A percentile compares a stretch with the other conserved stretches of the same genome.
Evolutionary conservation across 2,888 invertebrate species (phyloP).

Genomic region (Leptinotarsa juncta): DNA sequence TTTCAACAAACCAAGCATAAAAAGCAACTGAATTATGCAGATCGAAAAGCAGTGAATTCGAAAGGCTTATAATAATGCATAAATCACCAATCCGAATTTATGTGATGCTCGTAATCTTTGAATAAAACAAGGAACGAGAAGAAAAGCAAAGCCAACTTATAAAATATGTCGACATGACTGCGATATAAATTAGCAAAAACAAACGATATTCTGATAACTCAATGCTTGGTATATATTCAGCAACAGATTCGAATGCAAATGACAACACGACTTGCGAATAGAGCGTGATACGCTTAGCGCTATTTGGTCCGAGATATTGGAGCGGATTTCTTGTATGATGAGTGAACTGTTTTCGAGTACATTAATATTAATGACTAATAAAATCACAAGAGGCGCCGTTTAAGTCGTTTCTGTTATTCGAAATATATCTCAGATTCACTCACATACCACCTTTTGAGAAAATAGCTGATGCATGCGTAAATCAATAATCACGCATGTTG

Average conservation of each 20-base stretch:
- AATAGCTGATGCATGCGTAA: too few species aligned
- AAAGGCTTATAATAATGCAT: slow-evolving; percentile 46
- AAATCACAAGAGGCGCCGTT: neutral
- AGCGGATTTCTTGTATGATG: slow-evolving; percentile 44
- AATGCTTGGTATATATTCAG: slow-evolving; percentile 57
- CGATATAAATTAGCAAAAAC: slow-evolving; percentile 56
- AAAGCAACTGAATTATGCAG: slow-evolving; percentile 39
- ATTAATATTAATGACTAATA: slow-evolving; percentile 23
- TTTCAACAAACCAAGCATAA: slow-evolving; percentile 36
- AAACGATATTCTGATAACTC: slow-evolving; percentile 59
- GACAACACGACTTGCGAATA: slow-evolving; percentile 55
- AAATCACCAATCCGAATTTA: slow-evolving; percentile 46
- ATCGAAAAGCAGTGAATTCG: slow-evolving; percentile 41
- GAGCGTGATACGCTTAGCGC: slow-evolving; percentile 57
- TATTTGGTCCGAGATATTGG: slow-evolving; percentile 46
- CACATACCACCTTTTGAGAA: neutral
- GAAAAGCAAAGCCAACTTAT: slow-evolving; percentile 46
- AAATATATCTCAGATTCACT: neutral
- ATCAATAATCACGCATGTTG: too few species aligned
- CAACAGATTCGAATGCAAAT: slow-evolving; percentile 58
- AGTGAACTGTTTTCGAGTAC: slow-evolving; percentile 40
- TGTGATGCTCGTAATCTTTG: slow-evolving; percentile 42
- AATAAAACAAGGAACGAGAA: slow-evolving; percentile 41
- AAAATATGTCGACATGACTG: slow-evolving; percentile 50
- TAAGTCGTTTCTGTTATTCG: neutral